Evolutionary conservation across 2,113 vertebrate genomes (phyloP).

Genomic region (Propithecus coquereli): DNA sequence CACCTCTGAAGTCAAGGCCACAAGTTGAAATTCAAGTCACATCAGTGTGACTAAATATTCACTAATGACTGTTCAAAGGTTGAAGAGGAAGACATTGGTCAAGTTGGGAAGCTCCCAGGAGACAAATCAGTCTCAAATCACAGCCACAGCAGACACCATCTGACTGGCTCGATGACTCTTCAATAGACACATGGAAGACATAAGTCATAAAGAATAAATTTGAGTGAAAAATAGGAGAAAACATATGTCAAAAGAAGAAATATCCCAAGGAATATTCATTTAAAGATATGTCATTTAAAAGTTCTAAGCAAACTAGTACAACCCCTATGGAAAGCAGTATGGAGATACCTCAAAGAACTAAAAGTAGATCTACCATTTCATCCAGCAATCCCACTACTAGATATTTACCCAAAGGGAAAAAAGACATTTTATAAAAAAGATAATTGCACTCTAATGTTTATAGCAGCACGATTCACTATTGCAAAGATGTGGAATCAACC

Average conservation of each 20-base stretch:
- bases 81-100: slow-evolving; percentile 57
- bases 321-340: too few species aligned
- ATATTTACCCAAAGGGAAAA: too few species aligned
- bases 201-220: slow-evolving; percentile 39
- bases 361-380: too few species aligned
- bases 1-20: slow-evolving; percentile 11
- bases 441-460: too few species aligned
- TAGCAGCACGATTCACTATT: too few species aligned
- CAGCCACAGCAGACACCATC: slow-evolving; percentile 40
- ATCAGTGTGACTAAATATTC: slow-evolving; percentile 56
- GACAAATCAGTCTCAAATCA: slow-evolving; percentile 48
- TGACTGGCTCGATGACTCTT: slow-evolving; percentile 30
- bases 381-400: too few species aligned
- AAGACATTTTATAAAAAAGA: too few species aligned
- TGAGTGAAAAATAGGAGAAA: slow-evolving; percentile 32
- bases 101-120: slow-evolving; percentile 58
- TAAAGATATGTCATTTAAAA: slow-evolving; percentile 26
- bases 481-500: too few species aligned
- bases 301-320: background rate
- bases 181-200: slow-evolving; percentile 41
- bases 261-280: background rate
- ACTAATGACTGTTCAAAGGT: slow-evolving; percentile 53
- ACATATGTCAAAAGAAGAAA: slow-evolving; percentile 28
- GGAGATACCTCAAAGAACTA: too few species aligned
- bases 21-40: slow-evolving; percentile 33